Evolutionary conservation across 1,140 invertebrate genomes (phyloP).

Genomic region (Bombus polaris): DNA sequence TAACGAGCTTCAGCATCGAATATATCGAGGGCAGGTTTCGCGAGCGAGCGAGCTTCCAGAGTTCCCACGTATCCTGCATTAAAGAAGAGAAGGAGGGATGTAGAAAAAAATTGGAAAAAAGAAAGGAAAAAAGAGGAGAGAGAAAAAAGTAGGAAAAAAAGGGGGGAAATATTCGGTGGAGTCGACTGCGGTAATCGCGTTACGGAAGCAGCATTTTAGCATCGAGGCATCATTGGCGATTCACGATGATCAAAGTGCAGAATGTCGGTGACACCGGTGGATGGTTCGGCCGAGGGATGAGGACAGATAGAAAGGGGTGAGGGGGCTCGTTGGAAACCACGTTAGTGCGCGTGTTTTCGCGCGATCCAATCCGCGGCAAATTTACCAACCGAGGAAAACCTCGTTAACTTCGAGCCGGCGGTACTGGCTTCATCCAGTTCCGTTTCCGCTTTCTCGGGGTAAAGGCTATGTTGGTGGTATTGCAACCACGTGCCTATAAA

Average conservation of each 20-base stretch:
- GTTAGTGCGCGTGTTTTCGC: slow-evolving; percentile 73
- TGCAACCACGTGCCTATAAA: slow-evolving; percentile 20
- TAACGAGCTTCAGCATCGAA: slow-evolving; percentile 27
- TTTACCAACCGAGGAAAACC: slow-evolving; percentile 71
- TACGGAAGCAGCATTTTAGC: slow-evolving; percentile 32
- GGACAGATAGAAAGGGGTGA: background rate
- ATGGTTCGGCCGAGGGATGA: slow-evolving; percentile 6
- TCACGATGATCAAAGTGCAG: slow-evolving; percentile 58
- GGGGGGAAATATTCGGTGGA: background rate
- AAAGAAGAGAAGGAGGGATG: background rate
- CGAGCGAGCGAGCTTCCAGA: slow-evolving; percentile 1
- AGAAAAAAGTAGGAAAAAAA: too few relatives aligned
- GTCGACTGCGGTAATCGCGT: slow-evolving; percentile 30
- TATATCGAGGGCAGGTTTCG: slow-evolving; percentile 17
- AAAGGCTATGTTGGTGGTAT: slow-evolving; percentile 36
- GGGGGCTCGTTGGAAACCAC: slow-evolving; percentile 59
- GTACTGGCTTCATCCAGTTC: slow-evolving; percentile 65
- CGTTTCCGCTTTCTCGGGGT: slow-evolving; percentile 65
- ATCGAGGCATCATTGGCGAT: slow-evolving; percentile 44
- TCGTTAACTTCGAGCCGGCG: slow-evolving; percentile 72
- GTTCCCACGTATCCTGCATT: background rate
- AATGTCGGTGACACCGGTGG: slow-evolving; percentile 44
- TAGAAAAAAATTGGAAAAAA: too few relatives aligned
- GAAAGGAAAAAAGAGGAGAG: background rate
- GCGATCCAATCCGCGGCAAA: slow-evolving; percentile 73